A percentile compares a stretch with the other conserved stretches of the same genome.
These are phyloP conservation scores for Sphenopsis melanotis DNA, from an alignment of 2,797 vertebrate genomes.

Conservation along the genomic window DNA sequence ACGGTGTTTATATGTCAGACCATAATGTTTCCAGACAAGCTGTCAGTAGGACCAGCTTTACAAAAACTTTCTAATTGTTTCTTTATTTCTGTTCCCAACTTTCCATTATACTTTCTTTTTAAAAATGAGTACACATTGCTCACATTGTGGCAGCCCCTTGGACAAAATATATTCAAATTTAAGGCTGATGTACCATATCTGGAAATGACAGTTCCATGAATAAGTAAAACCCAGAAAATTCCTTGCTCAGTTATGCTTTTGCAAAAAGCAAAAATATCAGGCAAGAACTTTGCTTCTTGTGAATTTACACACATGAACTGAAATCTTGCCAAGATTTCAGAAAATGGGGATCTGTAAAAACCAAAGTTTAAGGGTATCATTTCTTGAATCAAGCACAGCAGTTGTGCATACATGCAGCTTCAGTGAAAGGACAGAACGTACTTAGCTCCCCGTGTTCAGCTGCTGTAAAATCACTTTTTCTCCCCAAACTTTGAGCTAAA, in stretches of 20 bases:
- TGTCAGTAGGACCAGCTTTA: constrained; percentile 27
- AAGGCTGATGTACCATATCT: background rate
- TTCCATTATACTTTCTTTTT: background rate
- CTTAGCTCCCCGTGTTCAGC: background rate
- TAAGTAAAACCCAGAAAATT: background rate
- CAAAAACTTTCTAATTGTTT: constrained; percentile 38
- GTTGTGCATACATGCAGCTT: background rate
- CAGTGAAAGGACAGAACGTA: background rate
- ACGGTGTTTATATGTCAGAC: constrained; percentile 72
- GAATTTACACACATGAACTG: background rate
- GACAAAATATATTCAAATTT: constrained; percentile 4
- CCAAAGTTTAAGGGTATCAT: background rate
- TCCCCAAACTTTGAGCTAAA: background rate
- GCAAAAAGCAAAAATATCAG: background rate
- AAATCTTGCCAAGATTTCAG: background rate
- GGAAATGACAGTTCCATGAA: background rate
- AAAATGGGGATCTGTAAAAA: background rate
- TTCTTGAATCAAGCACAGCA: background rate
- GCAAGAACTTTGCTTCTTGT: background rate
- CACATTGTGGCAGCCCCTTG: background rate
- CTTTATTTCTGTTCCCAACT: constrained; percentile 41
- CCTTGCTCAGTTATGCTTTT: background rate
- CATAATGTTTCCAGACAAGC: constrained; percentile 67
- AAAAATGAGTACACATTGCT: background rate
- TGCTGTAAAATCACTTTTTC: background rate